A percentile compares a stretch with the other conserved stretches of the same genome.
Conservation (phyloP, 2,888 invertebrate genomes). For the Acleris holmiana region DNA sequence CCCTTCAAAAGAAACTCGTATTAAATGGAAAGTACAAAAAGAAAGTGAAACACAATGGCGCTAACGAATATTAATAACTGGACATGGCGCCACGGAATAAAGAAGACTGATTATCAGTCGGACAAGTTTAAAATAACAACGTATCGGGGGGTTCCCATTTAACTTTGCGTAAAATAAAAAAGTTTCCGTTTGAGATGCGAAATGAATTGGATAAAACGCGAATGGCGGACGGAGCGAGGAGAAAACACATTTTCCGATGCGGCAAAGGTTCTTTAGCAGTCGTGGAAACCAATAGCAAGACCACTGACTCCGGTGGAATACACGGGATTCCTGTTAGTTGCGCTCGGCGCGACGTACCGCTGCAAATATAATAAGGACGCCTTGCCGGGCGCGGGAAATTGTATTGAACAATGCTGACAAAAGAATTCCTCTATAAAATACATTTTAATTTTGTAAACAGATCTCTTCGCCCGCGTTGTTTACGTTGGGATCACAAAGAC, state of each 20-base stretch:
- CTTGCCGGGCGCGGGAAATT: slow-evolving; percentile 14
- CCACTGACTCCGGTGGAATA: slow-evolving; percentile 47
- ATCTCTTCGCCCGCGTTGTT: slow-evolving; percentile 27
- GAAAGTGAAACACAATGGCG: slow-evolving; percentile 31
- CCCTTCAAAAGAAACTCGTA: slow-evolving; percentile 22
- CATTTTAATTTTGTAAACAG: slow-evolving; percentile 35
- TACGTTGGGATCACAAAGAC: slow-evolving; percentile 25
- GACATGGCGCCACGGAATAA: slow-evolving; percentile 36
- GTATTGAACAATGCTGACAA: slow-evolving; percentile 28
- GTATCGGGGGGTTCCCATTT: slow-evolving; percentile 27
- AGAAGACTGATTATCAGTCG: slow-evolving; percentile 30
- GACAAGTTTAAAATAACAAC: slow-evolving; percentile 29
- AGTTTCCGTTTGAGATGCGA: slow-evolving; percentile 43
- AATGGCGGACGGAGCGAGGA: slow-evolving; percentile 48
- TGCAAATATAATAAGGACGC: slow-evolving; percentile 22
- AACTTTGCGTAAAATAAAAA: slow-evolving; percentile 26
- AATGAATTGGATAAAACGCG: slow-evolving; percentile 46
- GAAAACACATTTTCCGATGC: slow-evolving; percentile 55
- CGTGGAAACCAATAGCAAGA: slow-evolving; percentile 46
- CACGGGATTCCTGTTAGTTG: slow-evolving; percentile 46
- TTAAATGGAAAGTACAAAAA: slow-evolving; percentile 27
- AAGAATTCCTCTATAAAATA: slow-evolving; percentile 26
- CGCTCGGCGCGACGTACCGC: slow-evolving; percentile 25
- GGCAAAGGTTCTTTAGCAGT: slow-evolving; percentile 43
- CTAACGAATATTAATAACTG: slow-evolving; percentile 37